Percentiles rank a stretch among this genome's conserved stretches.
These are phyloP conservation scores for Drosophila nebulosa DNA, from an alignment of 1,140 invertebrate species.

Conservation along the genomic window DNA sequence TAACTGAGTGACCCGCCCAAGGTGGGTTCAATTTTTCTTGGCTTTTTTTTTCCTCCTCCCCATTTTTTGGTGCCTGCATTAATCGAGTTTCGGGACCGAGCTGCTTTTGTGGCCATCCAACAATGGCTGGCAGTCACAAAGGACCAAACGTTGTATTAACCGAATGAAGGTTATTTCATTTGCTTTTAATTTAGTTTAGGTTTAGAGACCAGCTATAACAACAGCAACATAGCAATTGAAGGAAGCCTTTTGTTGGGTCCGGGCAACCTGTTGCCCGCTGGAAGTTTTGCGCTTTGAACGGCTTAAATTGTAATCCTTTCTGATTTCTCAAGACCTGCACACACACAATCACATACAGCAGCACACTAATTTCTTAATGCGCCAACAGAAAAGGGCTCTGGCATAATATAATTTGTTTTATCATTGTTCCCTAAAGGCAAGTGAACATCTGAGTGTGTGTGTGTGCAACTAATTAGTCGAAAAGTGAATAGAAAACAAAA, in stretches of 20 bases:
- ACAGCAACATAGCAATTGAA: constrained; percentile 21
- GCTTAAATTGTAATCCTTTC: constrained; percentile 58
- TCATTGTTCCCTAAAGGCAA: neutral
- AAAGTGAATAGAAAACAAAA: constrained; percentile 46
- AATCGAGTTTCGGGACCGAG: constrained; percentile 38
- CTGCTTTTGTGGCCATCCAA: constrained; percentile 34
- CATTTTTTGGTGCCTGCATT: constrained; percentile 36
- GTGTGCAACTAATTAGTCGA: constrained; percentile 63
- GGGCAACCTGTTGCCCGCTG: constrained; percentile 54
- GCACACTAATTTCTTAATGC: constrained; percentile 69
- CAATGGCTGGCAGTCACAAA: constrained; percentile 55
- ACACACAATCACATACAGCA: constrained; percentile 2
- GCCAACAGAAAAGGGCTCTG: constrained; percentile 7
- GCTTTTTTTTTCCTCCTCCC: neutral
- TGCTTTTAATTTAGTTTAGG: constrained; percentile 68
- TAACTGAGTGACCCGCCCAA: constrained; percentile 18
- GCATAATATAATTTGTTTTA: constrained; percentile 27
- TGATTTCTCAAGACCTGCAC: constrained; percentile 58
- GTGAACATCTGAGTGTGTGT: constrained; percentile 1
- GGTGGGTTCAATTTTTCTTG: constrained; percentile 15
- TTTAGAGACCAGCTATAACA: constrained; percentile 2
- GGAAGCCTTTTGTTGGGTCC: constrained; percentile 38
- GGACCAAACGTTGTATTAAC: constrained; percentile 49
- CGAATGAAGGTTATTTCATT: constrained; percentile 72
- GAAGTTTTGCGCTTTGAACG: constrained; percentile 6